Conservation (phyloP, 1,140 invertebrate species). For the Tyrophagus putrescentiae region DNA sequence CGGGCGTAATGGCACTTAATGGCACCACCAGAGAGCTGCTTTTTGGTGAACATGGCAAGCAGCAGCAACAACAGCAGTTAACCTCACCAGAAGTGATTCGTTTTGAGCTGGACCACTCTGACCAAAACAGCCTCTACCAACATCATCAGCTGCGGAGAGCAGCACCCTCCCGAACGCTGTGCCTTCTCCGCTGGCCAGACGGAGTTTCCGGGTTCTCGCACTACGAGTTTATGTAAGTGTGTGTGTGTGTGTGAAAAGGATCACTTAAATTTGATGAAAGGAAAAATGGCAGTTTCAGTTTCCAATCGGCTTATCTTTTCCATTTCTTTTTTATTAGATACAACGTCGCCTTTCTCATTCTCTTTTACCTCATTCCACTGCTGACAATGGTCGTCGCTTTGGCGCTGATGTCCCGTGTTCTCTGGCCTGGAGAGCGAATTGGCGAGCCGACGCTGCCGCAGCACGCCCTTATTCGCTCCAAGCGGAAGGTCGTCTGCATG, state of each 20-base stretch:
- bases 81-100: no score
- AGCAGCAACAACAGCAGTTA: no score
- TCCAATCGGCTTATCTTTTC: background rate
- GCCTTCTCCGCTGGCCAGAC: conserved; percentile 52
- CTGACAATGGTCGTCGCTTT: conserved; percentile 46
- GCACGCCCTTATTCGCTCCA: conserved; percentile 40
- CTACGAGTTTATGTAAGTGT: conserved; percentile 50
- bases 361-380: conserved; percentile 34
- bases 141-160: no score
- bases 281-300: background rate
- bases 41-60: no score
- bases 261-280: background rate
- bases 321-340: conserved; percentile 20
- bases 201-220: conserved; percentile 42
- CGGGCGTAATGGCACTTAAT: no score
- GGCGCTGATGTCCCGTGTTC: background rate
- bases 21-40: no score
- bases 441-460: conserved; percentile 15
- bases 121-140: no score
- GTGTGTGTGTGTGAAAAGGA: background rate
- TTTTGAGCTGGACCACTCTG: no score
- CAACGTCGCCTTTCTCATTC: conserved; percentile 13
- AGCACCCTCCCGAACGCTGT: conserved; percentile 38
- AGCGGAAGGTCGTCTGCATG: conserved; percentile 85
- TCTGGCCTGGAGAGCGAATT: conserved; percentile 8